Percentiles rank a stretch among this genome's conserved stretches.
Conservation (phyloP, 1,140 invertebrate genomes). For the Pogonognathellus flavescens region DNA sequence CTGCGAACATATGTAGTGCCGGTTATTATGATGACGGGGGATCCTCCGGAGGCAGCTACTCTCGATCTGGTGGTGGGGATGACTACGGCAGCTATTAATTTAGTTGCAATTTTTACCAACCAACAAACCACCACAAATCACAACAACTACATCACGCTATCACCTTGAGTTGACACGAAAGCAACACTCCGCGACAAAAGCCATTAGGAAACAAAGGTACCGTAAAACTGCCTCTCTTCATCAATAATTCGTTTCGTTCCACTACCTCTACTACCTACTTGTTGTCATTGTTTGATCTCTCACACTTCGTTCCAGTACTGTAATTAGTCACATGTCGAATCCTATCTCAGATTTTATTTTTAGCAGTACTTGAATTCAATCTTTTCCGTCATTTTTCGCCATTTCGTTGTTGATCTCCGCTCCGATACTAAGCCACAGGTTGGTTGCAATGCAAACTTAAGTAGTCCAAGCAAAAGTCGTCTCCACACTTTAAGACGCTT, state of each 20-base stretch:
- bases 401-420: constrained; percentile 53
- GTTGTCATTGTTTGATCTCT: constrained; percentile 34
- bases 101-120: constrained; percentile 17
- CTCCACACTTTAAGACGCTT: neutral
- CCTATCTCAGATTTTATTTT: neutral
- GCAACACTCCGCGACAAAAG: constrained; percentile 38
- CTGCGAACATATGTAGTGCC: constrained; percentile 58
- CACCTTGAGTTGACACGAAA: constrained; percentile 8
- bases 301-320: constrained; percentile 17
- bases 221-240: constrained; percentile 48
- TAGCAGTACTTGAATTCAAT: constrained; percentile 34
- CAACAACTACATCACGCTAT: neutral
- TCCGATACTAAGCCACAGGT: constrained; percentile 62
- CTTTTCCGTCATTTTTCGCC: constrained; percentile 7
- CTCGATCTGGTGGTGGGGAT: constrained; percentile 53
- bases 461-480: neutral
- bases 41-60: constrained; percentile 41
- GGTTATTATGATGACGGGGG: constrained; percentile 49
- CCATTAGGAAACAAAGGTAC: constrained; percentile 54
- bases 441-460: constrained; percentile 25
- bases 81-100: constrained; percentile 55
- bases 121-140: constrained; percentile 18
- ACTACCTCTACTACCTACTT: constrained; percentile 48
- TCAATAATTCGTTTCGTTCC: constrained; percentile 30
- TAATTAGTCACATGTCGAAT: neutral